Percentiles rank a stretch among this genome's conserved stretches.
Evolutionary conservation across 2,888 invertebrate species (phyloP).

Genomic region (Mactromeris polynyma): DNA sequence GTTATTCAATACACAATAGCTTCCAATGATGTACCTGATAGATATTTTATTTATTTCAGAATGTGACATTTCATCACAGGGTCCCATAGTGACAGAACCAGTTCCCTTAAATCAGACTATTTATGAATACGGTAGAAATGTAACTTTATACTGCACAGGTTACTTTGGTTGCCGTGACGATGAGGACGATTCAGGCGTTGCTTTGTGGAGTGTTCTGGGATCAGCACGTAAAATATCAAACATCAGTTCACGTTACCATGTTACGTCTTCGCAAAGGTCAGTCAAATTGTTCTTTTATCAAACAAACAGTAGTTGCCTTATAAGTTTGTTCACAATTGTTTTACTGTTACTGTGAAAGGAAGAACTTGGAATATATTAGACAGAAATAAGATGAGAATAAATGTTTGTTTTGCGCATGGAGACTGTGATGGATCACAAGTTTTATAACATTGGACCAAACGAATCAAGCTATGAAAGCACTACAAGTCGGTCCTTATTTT

Average conservation of each 20-base stretch:
- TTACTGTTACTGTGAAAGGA: too few relatives aligned
- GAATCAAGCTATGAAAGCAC: too few relatives aligned
- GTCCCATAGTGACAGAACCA: slow-evolving; percentile 18
- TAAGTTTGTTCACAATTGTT: too few relatives aligned
- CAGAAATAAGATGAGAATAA: too few relatives aligned
- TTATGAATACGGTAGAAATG: slow-evolving; percentile 20
- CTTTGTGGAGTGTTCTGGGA: not conserved
- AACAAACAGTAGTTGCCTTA: too few relatives aligned
- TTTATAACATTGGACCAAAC: too few relatives aligned
- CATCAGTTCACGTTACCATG: slow-evolving; percentile 14
- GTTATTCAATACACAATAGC: too few relatives aligned
- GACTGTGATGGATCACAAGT: too few relatives aligned
- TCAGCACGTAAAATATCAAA: not conserved
- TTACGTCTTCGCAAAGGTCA: not conserved
- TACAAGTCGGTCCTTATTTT: too few relatives aligned
- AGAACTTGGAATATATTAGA: too few relatives aligned
- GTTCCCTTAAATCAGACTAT: slow-evolving; percentile 30
- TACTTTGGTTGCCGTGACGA: slow-evolving; percentile 32
- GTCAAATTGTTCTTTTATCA: not conserved
- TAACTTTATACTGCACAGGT: slow-evolving; percentile 29
- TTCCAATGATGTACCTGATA: too few relatives aligned
- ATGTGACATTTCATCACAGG: slow-evolving; percentile 10
- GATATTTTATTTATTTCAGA: slow-evolving; percentile 19
- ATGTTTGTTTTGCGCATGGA: too few relatives aligned
- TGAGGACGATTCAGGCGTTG: not conserved